Evolutionary conservation across 2,113 vertebrate genomes (phyloP), one percentile per base, ranked within the genome.

Genomic region (Erpornis zantholeuca): DNA sequence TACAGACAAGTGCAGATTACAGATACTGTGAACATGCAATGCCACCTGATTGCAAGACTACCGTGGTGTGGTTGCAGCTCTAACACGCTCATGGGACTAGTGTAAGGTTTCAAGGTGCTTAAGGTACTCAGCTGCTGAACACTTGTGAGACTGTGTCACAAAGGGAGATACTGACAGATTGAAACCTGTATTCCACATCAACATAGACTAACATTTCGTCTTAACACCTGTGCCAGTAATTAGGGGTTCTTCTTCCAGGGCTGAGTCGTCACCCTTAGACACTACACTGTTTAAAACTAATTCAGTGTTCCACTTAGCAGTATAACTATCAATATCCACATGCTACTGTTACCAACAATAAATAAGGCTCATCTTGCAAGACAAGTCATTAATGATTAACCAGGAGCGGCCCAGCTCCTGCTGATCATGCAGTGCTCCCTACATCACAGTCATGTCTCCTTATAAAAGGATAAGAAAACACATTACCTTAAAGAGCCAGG

Each of bases 401-500:
- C 57, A 91, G n/a, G 79, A 82, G 64, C 22, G 66, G 59, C 68
- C 23, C 66, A 80, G 61, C 52, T 85, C 47, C 59, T 3, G 5
- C 54, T 53, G 70, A 25, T 72, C 66, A 79, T 4, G 15, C 36
- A 80, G 38, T 77, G 22, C 56, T 42, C 49, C 29, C 84, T 77
- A 23, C 24, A 50, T 31, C 44, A 75, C 52, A 85, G 52, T 42
- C 60, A 45, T 73, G 70, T 40, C 75, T 57, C 13, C 40, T 82
- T 75, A 69, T 52, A 49, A 90, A 77, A 86, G 15, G 60, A 47
- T 15, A 82, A 53, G 49, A 66, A 92, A 92, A 63, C 27, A 83
- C 35, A 52, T 96, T 96, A 99, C 99, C 99, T 99, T 88, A 99
- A 86, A 47, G 96, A 96, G 40, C 44, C 97, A 59, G 98, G 96